Evolutionary conservation across 2,888 invertebrate genomes (phyloP), one percentile per base, ranked within the genome.

Genomic region (Tetanocera ferruginea): DNA sequence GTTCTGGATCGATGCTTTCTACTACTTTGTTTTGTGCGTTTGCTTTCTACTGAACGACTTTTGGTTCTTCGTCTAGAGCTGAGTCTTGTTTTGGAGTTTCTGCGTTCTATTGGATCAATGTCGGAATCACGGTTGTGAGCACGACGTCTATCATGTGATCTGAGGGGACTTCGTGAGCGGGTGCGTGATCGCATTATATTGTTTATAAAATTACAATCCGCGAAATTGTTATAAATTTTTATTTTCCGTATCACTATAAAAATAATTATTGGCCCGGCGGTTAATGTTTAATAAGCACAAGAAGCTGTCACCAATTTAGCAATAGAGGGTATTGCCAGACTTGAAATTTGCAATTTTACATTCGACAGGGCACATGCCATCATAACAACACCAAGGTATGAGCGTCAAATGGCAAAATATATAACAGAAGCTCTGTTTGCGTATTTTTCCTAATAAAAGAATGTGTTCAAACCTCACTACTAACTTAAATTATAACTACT

Each of bases 31-130:
- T 34, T 34, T 11, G 43, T 49, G 34, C 64, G 60, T 60, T 52
- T 60, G 17, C 28, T 51, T 51, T 14, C 51, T 23, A 23, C 11
- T 34, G 64, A 64, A 14, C 34, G 43, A n/a, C 62, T 66, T 55
- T 52, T 25, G 17, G 77, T 80, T 11, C 77, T 77, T 70, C 84
- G 83, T 76, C 80, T 82, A 52, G 73, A 74, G 52, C 60, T 69
- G 6, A 79, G 62, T 70, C 76, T 80, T 62, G 67, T 77, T 67
- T 69, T 31, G 19, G 76, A 49, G 2, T 57, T 37, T 5, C 3
- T 57, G 9, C 23, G 19, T 23, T 52, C 19, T 6, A 78, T 19
- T 55, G 8, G 19, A 19, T 19, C 19, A 2, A 2, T 19, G 19
- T 19, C 55, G 9, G 8, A 23, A 19, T 64, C 64, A 17, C 23